A percentile compares a stretch with the other conserved stretches of the same genome.
phyloP scores from a whole-genome alignment of 1,140 invertebrate genomes.

The Drosophila tropicalis region DNA sequence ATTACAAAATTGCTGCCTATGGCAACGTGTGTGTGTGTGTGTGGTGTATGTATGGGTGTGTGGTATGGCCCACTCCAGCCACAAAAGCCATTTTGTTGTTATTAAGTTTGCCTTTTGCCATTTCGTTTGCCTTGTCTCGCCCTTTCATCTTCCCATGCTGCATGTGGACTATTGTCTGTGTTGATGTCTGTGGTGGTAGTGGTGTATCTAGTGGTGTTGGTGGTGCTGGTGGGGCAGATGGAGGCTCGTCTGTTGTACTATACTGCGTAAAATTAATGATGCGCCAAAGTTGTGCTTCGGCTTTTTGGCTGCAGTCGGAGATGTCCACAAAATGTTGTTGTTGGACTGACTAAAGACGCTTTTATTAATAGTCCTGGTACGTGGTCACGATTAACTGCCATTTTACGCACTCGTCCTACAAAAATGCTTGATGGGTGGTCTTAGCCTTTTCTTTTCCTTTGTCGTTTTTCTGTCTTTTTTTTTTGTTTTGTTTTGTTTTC shows the following conservation, averaged over 20 bases:
- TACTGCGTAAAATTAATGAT: constrained; percentile 78
- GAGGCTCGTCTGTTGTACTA: constrained; percentile 72
- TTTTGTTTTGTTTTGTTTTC: constrained; percentile 35
- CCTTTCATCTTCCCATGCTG: constrained; percentile 42
- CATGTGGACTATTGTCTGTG: constrained; percentile 50
- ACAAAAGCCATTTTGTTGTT: constrained; percentile 79
- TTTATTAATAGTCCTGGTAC: constrained; percentile 80
- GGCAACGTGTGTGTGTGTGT: constrained; percentile 46
- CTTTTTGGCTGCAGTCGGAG: constrained; percentile 56
- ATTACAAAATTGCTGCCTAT: constrained; percentile 78
- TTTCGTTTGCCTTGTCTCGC: constrained; percentile 14
- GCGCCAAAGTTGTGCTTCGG: constrained; percentile 67
- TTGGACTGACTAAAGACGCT: constrained; percentile 67
- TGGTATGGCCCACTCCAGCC: constrained; percentile 49
- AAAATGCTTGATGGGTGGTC: constrained; percentile 31
- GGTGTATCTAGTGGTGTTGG: constrained; percentile 7
- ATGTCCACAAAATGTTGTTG: constrained; percentile 74
- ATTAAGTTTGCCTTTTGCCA: constrained; percentile 77
- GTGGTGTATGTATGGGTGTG: constrained; percentile 40
- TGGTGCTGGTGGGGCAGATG: constrained; percentile 5
- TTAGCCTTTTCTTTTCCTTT: constrained; percentile 11
- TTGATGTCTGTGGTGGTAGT: constrained; percentile 13
- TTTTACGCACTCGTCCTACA: constrained; percentile 69
- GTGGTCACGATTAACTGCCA: constrained; percentile 80
- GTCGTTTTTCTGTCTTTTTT: constrained; percentile 43